A percentile compares a stretch with the other conserved stretches of the same genome.
Conservation (phyloP, 2,888 invertebrate genomes). For the Macrosiphum euphorbiae region DNA sequence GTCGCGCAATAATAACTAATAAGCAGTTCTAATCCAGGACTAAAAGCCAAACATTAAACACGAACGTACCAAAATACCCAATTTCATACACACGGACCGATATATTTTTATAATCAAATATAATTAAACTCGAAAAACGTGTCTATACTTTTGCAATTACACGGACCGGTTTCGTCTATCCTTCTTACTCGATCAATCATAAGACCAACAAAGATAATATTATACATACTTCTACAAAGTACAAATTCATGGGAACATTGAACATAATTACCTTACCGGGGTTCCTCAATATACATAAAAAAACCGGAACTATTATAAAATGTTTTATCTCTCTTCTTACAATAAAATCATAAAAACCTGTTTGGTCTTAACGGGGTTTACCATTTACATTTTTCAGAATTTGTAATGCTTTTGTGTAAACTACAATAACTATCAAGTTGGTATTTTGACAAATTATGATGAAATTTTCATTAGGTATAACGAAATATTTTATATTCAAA, state of each 20-base stretch:
- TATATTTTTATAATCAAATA: constrained; percentile 31
- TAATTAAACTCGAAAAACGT: constrained; percentile 48
- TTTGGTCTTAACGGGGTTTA: constrained; percentile 38
- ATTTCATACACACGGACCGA: constrained; percentile 20
- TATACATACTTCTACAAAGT: neutral
- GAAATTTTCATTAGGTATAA: neutral
- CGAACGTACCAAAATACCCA: constrained; percentile 7
- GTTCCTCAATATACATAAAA: constrained; percentile 45
- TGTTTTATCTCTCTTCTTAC: neutral
- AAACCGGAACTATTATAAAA: constrained; percentile 38
- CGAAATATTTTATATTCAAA: neutral
- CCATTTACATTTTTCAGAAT: constrained; percentile 18
- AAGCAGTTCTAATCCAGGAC: constrained; percentile 5
- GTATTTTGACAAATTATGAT: neutral
- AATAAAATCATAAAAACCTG: constrained; percentile 48
- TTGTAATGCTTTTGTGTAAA: constrained; percentile 39
- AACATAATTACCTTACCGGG: constrained; percentile 11
- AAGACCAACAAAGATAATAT: constrained; percentile 23
- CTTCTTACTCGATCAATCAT: constrained; percentile 45
- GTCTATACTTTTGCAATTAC: constrained; percentile 45
- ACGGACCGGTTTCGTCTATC: constrained; percentile 43
- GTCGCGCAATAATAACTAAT: constrained; percentile 43
- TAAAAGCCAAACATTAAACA: constrained; percentile 28
- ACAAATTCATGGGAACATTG: constrained; percentile 18
- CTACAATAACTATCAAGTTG: constrained; percentile 10